Evolutionary conservation across 2,797 vertebrate species (phyloP).

Genomic region (Salarias fasciatus): DNA sequence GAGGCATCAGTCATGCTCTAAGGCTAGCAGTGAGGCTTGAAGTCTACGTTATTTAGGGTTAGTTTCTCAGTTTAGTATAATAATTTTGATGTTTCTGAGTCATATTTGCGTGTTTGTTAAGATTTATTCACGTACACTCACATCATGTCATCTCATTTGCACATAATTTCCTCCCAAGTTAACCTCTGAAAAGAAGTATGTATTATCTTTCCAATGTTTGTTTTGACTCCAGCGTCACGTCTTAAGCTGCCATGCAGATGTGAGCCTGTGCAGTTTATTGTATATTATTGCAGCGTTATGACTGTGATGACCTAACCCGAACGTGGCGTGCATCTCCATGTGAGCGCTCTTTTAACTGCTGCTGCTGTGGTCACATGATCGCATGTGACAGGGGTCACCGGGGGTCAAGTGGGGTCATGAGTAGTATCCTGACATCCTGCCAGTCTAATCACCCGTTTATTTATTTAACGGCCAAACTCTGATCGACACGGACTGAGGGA

Average conservation of each 20-base stretch:
- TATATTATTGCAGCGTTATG: neutral
- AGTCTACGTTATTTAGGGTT: neutral
- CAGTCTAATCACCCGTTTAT: conserved; percentile 81
- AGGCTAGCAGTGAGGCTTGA: conserved; percentile 11
- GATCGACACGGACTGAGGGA: conserved; percentile 35
- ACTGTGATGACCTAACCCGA: conserved; percentile 11
- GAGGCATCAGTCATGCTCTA: conserved; percentile 45
- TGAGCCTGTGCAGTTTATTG: conserved; percentile 4
- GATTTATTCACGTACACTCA: neutral
- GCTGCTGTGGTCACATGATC: conserved; percentile 80
- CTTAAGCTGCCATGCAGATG: conserved; percentile 6
- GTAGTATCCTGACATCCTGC: conserved; percentile 81
- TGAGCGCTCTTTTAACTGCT: neutral
- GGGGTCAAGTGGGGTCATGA: conserved; percentile 85
- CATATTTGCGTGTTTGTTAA: conserved; percentile 3
- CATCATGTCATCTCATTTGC: neutral
- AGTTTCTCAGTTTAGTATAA: neutral
- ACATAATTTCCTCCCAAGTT: neutral
- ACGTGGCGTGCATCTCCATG: neutral
- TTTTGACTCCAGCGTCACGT: neutral
- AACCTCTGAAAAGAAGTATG: neutral
- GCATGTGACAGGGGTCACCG: conserved; percentile 81
- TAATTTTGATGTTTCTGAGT: neutral
- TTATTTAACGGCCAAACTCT: conserved; percentile 67
- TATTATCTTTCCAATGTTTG: neutral